Evolutionary conservation across 2,113 vertebrate genomes (phyloP), one percentile per base, ranked within the genome.

Genomic region (Silurus glanis): DNA sequence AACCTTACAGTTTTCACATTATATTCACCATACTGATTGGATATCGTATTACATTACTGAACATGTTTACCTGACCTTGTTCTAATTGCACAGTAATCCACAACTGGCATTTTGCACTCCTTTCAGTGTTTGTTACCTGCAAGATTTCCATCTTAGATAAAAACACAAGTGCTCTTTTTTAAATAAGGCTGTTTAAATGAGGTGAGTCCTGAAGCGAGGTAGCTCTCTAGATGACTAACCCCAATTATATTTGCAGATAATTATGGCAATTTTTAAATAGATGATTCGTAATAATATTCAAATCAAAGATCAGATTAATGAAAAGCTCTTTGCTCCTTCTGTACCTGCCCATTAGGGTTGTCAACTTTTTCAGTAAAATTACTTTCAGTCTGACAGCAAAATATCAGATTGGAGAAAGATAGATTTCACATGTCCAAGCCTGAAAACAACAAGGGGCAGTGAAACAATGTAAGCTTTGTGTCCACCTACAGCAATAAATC

Each of bases 381-480:
- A 21, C 53, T 72, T 75, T 25, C 69, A 61, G 12, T 58, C 9
- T 59, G 25, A 74, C 17, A 83, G 25, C 66, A 83, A 45, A 72
- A 21, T 3, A 4, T 14, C 5, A 79, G 55, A 16, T 59, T 47
- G 21, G 23, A 74, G 13, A 28, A 71, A 58, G 56, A 51, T 55
- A 72, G n/a, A 56, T 53, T 55, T 56, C 51, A 67, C 55, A 21
- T 37, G 69, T 62, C 51, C 75, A 79, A 64, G 69, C 25, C 64
- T 87, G 45, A 75, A 85, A 58, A 84, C 58, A 88, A 88, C 23
- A 85, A 37, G 37, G 71, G 80, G 55, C 71, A 83, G 28, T 58
- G 49, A 78, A 78, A 88, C 83, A 83, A 82, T 85, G 62, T 69
- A 56, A 82, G 87, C 80, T 76, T 82, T 88, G 59, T 82, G 61